Conservation (phyloP, 2,797 vertebrate genomes). For the Falco biarmicus region DNA sequence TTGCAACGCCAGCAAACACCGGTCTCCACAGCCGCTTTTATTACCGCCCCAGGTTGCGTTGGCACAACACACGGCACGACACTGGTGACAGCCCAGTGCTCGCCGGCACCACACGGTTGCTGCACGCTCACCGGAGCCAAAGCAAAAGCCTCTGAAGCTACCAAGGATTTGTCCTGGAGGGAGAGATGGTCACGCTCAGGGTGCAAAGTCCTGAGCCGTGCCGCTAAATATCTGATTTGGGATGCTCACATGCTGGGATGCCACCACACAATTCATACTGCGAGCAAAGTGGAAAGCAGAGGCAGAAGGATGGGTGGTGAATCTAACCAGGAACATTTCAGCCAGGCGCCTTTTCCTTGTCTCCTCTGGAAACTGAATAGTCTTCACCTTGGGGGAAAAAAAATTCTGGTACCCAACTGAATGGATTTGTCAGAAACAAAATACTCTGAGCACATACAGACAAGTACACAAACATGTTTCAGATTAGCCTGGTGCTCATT, state of each 20-base stretch:
- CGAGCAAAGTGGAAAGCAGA: background rate
- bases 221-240: accelerated
- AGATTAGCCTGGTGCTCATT: background rate
- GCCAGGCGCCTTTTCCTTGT: background rate
- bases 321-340: background rate
- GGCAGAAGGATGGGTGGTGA: background rate
- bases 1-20: background rate
- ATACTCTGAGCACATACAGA: background rate
- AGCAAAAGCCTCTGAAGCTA: background rate
- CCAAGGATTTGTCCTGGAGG: background rate
- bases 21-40: background rate
- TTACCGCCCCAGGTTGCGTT: background rate
- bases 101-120: accelerated
- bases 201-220: background rate
- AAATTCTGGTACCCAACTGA: too few relatives aligned
- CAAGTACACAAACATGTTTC: accelerated
- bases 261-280: background rate
- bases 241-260: background rate
- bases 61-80: background rate
- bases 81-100: accelerated
- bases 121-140: accelerated
- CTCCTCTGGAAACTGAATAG: background rate
- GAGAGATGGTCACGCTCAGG: accelerated
- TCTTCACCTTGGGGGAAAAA: background rate
- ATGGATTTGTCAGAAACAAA: background rate